These are phyloP conservation scores for Bombus cullumanus DNA, from an alignment of 1,140 invertebrate species.

Conservation along the genomic window DNA sequence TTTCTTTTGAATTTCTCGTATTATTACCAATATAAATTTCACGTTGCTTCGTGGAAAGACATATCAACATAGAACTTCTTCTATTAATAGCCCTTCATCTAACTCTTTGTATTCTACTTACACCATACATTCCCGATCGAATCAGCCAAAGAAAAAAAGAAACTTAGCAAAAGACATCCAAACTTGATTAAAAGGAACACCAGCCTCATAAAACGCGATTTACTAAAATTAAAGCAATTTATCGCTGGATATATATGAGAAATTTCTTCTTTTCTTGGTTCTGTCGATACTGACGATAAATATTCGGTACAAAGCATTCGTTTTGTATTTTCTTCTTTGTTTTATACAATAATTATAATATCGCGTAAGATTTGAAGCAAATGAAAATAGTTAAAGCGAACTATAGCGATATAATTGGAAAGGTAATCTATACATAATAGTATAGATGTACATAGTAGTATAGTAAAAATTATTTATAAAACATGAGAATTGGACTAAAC, in stretches of 20 bases:
- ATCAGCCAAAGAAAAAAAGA: slow-evolving; percentile 29
- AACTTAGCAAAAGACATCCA: background rate
- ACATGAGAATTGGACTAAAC: background rate
- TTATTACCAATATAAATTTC: slow-evolving; percentile 30
- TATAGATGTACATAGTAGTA: too few relatives aligned
- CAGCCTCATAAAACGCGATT: background rate
- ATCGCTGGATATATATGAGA: background rate
- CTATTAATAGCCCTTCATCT: slow-evolving; percentile 2
- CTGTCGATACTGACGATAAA: background rate
- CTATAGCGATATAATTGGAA: too few relatives aligned
- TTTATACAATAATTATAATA: background rate
- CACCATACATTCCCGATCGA: slow-evolving; percentile 25
- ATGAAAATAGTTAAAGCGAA: background rate
- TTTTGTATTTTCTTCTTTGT: background rate
- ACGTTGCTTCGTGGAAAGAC: slow-evolving; percentile 47
- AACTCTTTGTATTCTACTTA: slow-evolving; percentile 40
- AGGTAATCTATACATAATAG: too few relatives aligned
- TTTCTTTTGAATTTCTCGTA: background rate
- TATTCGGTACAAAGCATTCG: slow-evolving; percentile 23
- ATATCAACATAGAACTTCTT: slow-evolving; percentile 19
- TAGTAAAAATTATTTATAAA: too few relatives aligned
- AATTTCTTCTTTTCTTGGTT: slow-evolving; percentile 25
- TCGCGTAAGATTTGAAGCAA: background rate
- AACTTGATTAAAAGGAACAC: background rate
- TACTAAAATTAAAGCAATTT: background rate